Base-by-base conservation (phyloP, 2,888 invertebrate species). In the Sphecodes monilicornis region DNA sequence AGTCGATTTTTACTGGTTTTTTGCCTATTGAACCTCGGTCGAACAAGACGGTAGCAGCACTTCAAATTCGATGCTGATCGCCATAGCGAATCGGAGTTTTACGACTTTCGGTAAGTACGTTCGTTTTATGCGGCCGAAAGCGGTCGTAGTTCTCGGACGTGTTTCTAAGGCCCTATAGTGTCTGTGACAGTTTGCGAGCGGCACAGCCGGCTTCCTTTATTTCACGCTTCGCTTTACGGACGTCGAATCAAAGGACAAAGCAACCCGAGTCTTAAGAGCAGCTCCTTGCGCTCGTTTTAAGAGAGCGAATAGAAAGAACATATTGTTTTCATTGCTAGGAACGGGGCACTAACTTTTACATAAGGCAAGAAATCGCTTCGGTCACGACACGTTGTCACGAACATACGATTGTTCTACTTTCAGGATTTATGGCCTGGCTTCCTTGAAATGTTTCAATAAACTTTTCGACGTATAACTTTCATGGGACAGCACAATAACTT, bases 161-260 rank as follows among this genome's bases (percentile, higher is more conserved):
- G 78, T 68, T 82, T n/a, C 57, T n/a, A 50, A 68, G 46, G 26
- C 68, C 18, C 11, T 32, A 71, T 3, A 22, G 39, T 73, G n/a
- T 39, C 16, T 60, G 36, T 26, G 50, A 79, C 80, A 66, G 89
- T 89, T 90, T 86, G 82, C 80, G 85, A 90, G 79, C 82, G 66
- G 60, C 66, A 69, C 86, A 81, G 82, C 81, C 80, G 80, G 76
- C 66, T 77, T 73, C 81, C 39, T 82, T 77, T 79, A 85, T 79
- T 77, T 57, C 64, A 78, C 50, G 73, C 39, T 74, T 86, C 41
- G 60, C 76, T 71, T 89, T 84, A 81, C 82, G 78, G 76, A 74
- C 74, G 79, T 54, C 32, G 57, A 29, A 77, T 79, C 81, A 54
- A 83, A 85, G 76, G 60, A 60, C 77, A 77, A 54, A 66, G 66